Conservation (phyloP, 2,888 invertebrate genomes). For the Callyntrura guangdongensis region DNA sequence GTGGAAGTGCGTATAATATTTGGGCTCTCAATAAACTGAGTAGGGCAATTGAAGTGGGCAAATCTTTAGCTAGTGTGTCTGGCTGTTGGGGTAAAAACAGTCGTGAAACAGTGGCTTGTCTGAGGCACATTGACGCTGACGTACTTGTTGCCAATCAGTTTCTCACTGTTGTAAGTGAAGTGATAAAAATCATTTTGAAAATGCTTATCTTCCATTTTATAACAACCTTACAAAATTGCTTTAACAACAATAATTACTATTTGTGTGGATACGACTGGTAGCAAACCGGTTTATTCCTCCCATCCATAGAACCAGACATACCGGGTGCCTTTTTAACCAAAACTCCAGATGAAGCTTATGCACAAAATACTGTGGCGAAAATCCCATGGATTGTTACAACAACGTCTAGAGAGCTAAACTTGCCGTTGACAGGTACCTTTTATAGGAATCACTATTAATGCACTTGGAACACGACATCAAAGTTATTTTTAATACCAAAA, state of each 20-base stretch:
- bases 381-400: constrained; percentile 79
- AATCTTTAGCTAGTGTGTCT: constrained; percentile 54
- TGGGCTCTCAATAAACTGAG: constrained; percentile 58
- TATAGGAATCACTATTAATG: background rate
- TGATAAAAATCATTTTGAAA: background rate
- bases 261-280: background rate
- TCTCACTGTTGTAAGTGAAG: constrained; percentile 59
- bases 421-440: constrained; percentile 52
- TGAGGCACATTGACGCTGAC: constrained; percentile 54
- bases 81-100: constrained; percentile 52
- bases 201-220: background rate
- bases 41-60: constrained; percentile 34
- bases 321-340: constrained; percentile 71
- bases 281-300: constrained; percentile 62
- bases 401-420: constrained; percentile 77
- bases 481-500: background rate
- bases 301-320: constrained; percentile 66
- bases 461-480: background rate
- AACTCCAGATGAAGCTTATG: constrained; percentile 77
- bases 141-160: constrained; percentile 68
- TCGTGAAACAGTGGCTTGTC: constrained; percentile 53
- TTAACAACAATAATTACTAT: background rate
- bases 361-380: constrained; percentile 65
- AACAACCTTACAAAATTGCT: background rate
- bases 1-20: constrained; percentile 66